Conservation (phyloP, 1,140 invertebrate species). For the Zaprionus davidi region DNA sequence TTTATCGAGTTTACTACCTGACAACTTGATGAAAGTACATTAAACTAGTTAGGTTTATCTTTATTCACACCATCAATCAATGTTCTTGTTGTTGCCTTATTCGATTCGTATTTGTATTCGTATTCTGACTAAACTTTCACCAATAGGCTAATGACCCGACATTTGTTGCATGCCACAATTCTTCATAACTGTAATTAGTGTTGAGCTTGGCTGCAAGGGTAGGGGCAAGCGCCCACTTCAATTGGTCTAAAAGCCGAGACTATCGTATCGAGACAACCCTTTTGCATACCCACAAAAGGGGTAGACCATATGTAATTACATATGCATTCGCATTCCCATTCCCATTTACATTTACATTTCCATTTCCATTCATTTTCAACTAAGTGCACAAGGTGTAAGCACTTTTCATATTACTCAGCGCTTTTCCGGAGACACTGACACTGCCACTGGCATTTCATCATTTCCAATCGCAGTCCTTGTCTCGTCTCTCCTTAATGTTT, state of each 20-base stretch:
- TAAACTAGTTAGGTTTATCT: not conserved
- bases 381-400: constrained; percentile 62
- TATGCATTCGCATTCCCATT: constrained; percentile 19
- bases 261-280: constrained; percentile 7
- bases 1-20: not conserved
- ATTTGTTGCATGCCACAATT: constrained; percentile 7
- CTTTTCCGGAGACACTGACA: constrained; percentile 39
- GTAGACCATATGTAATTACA: constrained; percentile 46
- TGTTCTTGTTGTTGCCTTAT: constrained; percentile 9
- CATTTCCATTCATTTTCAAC: constrained; percentile 29
- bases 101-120: not conserved
- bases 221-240: constrained; percentile 39
- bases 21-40: not conserved
- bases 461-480: constrained; percentile 70
- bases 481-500: constrained; percentile 69
- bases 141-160: constrained; percentile 41
- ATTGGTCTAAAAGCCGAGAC: constrained; percentile 39
- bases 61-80: not conserved
- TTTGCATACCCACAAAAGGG: constrained; percentile 39
- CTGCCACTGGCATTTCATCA: constrained; percentile 15
- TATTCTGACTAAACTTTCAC: constrained; percentile 57
- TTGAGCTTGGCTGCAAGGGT: constrained; percentile 16
- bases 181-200: constrained; percentile 51
- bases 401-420: constrained; percentile 76
- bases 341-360: constrained; percentile 11